phyloP scores from a whole-genome alignment of 2,797 vertebrate species.

The Amblyraja radiata region DNA sequence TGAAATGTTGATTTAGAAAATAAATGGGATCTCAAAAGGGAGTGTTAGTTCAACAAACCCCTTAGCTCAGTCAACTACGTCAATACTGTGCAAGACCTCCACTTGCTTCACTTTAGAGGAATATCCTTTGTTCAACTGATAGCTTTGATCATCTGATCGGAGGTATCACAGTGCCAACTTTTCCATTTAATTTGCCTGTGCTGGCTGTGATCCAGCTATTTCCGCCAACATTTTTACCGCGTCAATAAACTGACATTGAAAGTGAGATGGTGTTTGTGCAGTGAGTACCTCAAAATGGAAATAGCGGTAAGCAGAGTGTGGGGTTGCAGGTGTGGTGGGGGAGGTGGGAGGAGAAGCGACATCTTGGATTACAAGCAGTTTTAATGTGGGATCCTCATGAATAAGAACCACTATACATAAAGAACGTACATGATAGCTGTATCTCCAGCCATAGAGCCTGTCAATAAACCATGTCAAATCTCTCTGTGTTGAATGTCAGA shows the following conservation, averaged over 20 bases:
- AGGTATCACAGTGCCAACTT: not conserved
- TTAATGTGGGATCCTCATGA: not conserved
- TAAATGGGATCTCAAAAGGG: slow-evolving; percentile 20
- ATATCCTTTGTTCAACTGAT: not conserved
- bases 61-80: not conserved
- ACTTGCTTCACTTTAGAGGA: slow-evolving; percentile 1
- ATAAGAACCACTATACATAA: not conserved
- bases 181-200: slow-evolving; percentile 1
- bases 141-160: not conserved
- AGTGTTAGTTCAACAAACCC: slow-evolving; percentile 28
- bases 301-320: not conserved
- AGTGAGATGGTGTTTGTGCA: not conserved
- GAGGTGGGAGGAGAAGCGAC: no score
- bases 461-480: not conserved
- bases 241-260: slow-evolving; percentile 11
- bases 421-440: not conserved
- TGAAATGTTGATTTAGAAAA: not conserved
- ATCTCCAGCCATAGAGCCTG: not conserved
- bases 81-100: not conserved
- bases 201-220: not conserved
- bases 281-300: not conserved
- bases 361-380: not conserved
- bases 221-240: not conserved
- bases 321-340: not conserved
- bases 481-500: not conserved